phyloP scores from a whole-genome alignment of 2,888 invertebrate genomes.

The Drosophila paramelanica region DNA sequence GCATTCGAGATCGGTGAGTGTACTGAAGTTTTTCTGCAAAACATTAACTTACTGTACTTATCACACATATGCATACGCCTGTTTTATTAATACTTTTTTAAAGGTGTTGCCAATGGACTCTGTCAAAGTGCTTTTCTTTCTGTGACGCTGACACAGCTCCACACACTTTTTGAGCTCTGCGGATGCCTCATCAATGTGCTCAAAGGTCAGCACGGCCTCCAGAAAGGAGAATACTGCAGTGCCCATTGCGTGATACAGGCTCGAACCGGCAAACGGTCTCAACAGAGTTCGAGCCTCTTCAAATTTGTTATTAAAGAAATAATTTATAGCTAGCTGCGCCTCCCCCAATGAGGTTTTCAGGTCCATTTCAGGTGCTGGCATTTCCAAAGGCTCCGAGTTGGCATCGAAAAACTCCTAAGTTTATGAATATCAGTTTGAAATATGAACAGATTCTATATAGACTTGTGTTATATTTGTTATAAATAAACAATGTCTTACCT shows the following conservation, averaged over 20 bases:
- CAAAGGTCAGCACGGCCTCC: constrained; percentile 97
- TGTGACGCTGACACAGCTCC: constrained; percentile 89
- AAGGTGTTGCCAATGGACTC: constrained; percentile 93
- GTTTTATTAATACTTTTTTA: constrained; percentile 85
- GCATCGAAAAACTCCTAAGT: constrained; percentile 46
- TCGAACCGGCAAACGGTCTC: constrained; percentile 92
- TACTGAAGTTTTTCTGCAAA: constrained; percentile 89
- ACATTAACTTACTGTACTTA: too few species aligned
- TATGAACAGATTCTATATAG: too few species aligned
- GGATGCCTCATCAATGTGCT: constrained; percentile 91
- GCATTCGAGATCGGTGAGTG: constrained; percentile 92
- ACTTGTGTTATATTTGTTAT: too few species aligned
- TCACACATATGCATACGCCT: too few species aligned
- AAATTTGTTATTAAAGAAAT: constrained; percentile 97
- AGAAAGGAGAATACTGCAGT: constrained; percentile 94
- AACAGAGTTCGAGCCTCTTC: constrained; percentile 91
- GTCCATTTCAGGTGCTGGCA: constrained; percentile 62
- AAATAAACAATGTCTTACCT: constrained; percentile 11
- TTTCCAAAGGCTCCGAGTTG: constrained; percentile 11
- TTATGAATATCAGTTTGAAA: too few species aligned
- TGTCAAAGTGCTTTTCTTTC: constrained; percentile 87
- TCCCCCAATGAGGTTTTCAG: constrained; percentile 88
- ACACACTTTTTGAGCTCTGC: constrained; percentile 91
- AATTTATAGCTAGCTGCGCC: constrained; percentile 91
- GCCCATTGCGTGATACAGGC: constrained; percentile 97